These are phyloP conservation scores for Champsocephalus esox DNA, from an alignment of 2,797 vertebrate species.

Conservation along the genomic window DNA sequence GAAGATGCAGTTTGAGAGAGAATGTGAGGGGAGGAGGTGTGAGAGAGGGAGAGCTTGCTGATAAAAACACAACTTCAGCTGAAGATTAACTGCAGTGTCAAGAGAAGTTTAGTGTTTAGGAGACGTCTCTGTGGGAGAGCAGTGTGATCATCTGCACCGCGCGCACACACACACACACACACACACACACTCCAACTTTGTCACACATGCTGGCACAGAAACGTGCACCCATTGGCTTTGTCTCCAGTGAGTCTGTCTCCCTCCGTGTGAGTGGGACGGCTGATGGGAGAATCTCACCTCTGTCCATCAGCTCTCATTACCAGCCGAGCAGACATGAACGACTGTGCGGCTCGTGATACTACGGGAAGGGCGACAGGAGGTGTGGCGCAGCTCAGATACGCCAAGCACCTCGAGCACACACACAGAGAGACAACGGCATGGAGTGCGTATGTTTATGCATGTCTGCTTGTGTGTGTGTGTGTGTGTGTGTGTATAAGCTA, in stretches of 20 bases:
- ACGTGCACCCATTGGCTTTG: conserved; percentile 60
- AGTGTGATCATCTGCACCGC: conserved; percentile 34
- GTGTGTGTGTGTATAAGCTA: conserved; percentile 25
- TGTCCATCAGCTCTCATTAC: conserved; percentile 79
- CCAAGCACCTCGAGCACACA: conserved; percentile 51
- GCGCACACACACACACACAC: conserved; percentile 4
- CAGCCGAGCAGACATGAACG: conserved; percentile 76
- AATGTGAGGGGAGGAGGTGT: background rate
- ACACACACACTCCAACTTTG: background rate
- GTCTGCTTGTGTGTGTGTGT: conserved; percentile 16
- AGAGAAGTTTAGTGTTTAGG: conserved; percentile 63
- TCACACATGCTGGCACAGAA: conserved; percentile 22
- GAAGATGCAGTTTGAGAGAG: conserved; percentile 2
- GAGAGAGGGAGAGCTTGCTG: conserved; percentile 4
- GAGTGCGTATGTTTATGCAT: background rate
- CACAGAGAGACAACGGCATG: conserved; percentile 8
- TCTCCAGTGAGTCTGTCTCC: conserved; percentile 49
- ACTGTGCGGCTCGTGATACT: conserved; percentile 42
- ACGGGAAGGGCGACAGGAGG: conserved; percentile 70
- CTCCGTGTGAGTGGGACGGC: conserved; percentile 54
- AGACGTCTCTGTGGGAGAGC: conserved; percentile 55
- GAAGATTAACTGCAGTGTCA: conserved; percentile 60
- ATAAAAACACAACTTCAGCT: conserved; percentile 56
- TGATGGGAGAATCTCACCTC: conserved; percentile 70
- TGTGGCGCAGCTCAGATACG: conserved; percentile 42